These are phyloP conservation scores for Agrypnia vestita DNA, from an alignment of 1,140 invertebrate genomes.

Conservation along the genomic window DNA sequence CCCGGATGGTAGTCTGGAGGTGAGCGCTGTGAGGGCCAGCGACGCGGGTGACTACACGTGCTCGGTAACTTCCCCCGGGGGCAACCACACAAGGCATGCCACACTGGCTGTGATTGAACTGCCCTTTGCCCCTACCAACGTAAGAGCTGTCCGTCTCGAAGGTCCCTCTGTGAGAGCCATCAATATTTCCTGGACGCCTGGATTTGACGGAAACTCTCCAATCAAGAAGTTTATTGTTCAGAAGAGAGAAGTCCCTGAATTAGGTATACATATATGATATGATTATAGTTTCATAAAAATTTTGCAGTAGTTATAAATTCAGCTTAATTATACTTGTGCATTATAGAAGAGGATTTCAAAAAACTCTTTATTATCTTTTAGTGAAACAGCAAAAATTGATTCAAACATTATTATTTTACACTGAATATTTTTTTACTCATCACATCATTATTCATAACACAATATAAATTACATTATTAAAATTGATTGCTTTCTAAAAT, in stretches of 20 bases:
- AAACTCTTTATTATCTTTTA: too few relatives aligned
- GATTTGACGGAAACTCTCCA: slow-evolving; percentile 97
- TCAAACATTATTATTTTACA: too few relatives aligned
- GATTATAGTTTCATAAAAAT: not conserved
- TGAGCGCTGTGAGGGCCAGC: slow-evolving; percentile 84
- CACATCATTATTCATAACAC: too few relatives aligned
- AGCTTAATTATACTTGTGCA: too few relatives aligned
- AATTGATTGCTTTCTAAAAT: too few relatives aligned
- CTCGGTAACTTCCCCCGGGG: slow-evolving; percentile 89
- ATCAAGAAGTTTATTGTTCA: slow-evolving; percentile 95
- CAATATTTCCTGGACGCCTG: slow-evolving; percentile 94
- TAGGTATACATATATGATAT: slow-evolving; percentile 75
- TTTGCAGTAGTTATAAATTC: too few relatives aligned
- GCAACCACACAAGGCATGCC: slow-evolving; percentile 92
- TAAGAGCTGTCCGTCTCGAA: slow-evolving; percentile 81
- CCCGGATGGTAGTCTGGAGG: slow-evolving; percentile 85
- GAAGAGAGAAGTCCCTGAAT: slow-evolving; percentile 88
- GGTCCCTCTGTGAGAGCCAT: slow-evolving; percentile 79
- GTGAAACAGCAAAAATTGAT: too few relatives aligned
- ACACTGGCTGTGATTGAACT: slow-evolving; percentile 92
- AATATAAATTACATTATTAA: too few relatives aligned
- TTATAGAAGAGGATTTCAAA: too few relatives aligned
- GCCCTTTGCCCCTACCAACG: slow-evolving; percentile 92
- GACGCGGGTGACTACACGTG: slow-evolving; percentile 90
- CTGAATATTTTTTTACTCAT: too few relatives aligned